Evolutionary conservation across 1,140 invertebrate species (phyloP), one percentile per base, ranked within the genome.

Genomic region (Cherax destructor): DNA sequence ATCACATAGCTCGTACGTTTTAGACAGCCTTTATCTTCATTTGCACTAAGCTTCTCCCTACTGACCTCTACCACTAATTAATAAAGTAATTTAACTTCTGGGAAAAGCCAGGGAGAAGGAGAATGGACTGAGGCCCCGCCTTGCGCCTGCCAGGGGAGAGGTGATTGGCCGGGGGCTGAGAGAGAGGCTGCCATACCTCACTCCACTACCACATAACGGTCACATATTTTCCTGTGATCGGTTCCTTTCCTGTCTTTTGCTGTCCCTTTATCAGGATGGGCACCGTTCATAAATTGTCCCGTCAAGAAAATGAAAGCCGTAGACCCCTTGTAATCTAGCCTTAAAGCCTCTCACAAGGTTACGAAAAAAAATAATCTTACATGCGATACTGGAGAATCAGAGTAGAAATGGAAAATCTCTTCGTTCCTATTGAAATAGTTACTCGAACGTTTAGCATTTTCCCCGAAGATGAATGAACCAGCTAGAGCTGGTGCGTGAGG

Each of bases 31-130:
- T 83, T 69, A 83, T 83, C 81, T 83, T 52, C 59, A 69, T 83
- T 69, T 83, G 81, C 87, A 89, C 24, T 69, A 83, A 80, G 79
- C 61, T 49, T 72, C 52, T 76, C 79, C 69, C 21, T 76, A 52
- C 49, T 69, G 47, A 59, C 80, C 79, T 89, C 79, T 72, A 52
- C 65, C 87, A 83, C 87, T 89, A 89, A 89, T 89, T 89, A 89
- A 89, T 89, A 89, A 89, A 89, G 87, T 89, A 89, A 89, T 89
- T 89, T 89, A 91, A 91, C 52, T 85, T 91, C 65, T 74, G 24
- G 89, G 52, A 78, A 91, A 86, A 85, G 74, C 47, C 52, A 50
- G 59, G 77, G 83, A 52, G 88, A 47, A 30, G 50, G 65, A 77
- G 52, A 84, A 91, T 77, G 65, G 74, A 77, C 59, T 41, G 59